These are phyloP conservation scores for Lymantria dispar DNA, from an alignment of 2,888 invertebrate species.

Conservation along the genomic window DNA sequence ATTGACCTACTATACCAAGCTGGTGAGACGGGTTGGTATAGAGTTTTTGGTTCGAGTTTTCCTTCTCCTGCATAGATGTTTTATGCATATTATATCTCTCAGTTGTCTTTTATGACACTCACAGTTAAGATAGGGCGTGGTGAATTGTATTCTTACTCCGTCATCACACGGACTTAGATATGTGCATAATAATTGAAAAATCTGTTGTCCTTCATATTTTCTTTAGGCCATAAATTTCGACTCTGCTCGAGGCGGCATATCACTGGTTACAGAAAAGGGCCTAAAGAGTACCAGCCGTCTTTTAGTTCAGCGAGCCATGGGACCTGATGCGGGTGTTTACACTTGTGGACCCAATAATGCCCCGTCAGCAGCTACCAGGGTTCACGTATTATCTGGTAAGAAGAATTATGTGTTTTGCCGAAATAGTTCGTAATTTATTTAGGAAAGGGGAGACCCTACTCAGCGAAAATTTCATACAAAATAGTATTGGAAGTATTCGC, in stretches of 20 bases:
- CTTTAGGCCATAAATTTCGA: slow-evolving; percentile 92
- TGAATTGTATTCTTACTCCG: too few species aligned
- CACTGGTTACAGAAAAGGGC: slow-evolving; percentile 93
- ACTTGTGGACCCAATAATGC: slow-evolving; percentile 94
- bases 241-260: slow-evolving; percentile 94
- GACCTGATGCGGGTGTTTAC: slow-evolving; percentile 91
- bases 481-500: background rate
- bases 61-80: too few species aligned
- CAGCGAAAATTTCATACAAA: background rate
- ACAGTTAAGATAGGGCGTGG: too few species aligned
- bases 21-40: too few species aligned
- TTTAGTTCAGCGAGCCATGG: slow-evolving; percentile 90
- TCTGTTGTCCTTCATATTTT: background rate
- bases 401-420: background rate
- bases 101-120: too few species aligned
- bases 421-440: background rate
- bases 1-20: too few species aligned
- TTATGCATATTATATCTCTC: too few species aligned
- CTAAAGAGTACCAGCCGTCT: slow-evolving; percentile 91
- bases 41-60: too few species aligned
- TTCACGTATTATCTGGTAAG: slow-evolving; percentile 92
- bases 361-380: slow-evolving; percentile 88
- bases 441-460: background rate
- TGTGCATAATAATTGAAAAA: too few species aligned
- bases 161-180: too few species aligned